phyloP scores from a whole-genome alignment of 2,888 invertebrate species.

The Tubulanus polymorphus region DNA sequence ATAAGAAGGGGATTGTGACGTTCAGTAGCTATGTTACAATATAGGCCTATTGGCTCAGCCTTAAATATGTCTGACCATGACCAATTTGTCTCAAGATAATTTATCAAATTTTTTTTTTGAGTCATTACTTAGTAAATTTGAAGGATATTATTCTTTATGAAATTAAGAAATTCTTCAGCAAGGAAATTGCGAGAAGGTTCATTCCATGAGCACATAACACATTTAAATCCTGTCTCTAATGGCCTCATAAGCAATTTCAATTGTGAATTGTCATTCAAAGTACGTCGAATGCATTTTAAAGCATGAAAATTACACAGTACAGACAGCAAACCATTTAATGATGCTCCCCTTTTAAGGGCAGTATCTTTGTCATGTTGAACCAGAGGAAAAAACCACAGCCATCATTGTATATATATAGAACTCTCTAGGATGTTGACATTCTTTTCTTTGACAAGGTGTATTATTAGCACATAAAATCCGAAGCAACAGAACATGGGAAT shows the following conservation, averaged over 20 bases:
- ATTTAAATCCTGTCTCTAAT: slow-evolving; percentile 9
- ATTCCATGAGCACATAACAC: slow-evolving; percentile 5
- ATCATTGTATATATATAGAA: slow-evolving; percentile 7
- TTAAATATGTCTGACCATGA: slow-evolving; percentile 5
- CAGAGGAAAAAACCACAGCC: slow-evolving; percentile 6
- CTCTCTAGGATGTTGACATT: slow-evolving; percentile 1
- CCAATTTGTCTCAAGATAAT: slow-evolving; percentile 6
- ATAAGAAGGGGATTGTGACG: slow-evolving; percentile 7
- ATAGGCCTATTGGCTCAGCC: slow-evolving; percentile 2
- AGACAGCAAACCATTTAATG: background rate
- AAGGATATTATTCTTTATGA: slow-evolving; percentile 2
- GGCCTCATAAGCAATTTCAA: slow-evolving; percentile 3
- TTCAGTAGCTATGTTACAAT: background rate
- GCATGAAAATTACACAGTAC: slow-evolving; percentile 8
- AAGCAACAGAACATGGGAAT: slow-evolving; percentile 1
- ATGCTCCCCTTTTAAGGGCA: slow-evolving; percentile 3
- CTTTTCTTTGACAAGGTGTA: slow-evolving; percentile 1
- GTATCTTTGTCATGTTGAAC: slow-evolving; percentile 10
- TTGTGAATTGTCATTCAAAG: background rate
- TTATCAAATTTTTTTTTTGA: slow-evolving; percentile 3
- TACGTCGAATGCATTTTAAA: slow-evolving; percentile 5
- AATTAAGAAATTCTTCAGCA: background rate
- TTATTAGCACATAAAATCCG: slow-evolving; percentile 3
- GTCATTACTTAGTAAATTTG: background rate
- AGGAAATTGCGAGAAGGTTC: background rate